Base-by-base conservation (phyloP, 2,888 invertebrate species). In the Drosophila yooni region DNA sequence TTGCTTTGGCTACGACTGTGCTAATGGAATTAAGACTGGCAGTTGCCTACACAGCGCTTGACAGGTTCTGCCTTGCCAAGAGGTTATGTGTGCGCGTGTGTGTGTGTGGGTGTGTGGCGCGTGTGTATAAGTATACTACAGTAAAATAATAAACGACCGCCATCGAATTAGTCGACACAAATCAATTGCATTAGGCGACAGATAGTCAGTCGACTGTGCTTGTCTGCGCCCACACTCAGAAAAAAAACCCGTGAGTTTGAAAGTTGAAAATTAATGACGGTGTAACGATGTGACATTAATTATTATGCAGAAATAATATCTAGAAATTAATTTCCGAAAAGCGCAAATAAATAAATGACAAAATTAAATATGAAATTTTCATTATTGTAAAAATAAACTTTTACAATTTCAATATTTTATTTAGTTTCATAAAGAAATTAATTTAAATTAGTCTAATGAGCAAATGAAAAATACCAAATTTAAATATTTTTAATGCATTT, bases 1-100 rank as follows among this genome's bases (percentile, higher is more conserved):
- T 58, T 58, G 74, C 36, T 38, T 36, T 10, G 11, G 40, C 54
- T 57, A 34, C 62, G 63, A 73, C 59, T 61, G 62, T 52, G 65
- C 75, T 88, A 89, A 90, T 91, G 82, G 89, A 84, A 90, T 91
- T 90, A 84, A 83, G 82, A 87, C 88, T 81, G 90, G 73, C 87
- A 81, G 83, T 81, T 84, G 80, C 66, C 70, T 75, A 58, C 69
- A 86, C 70, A 77, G 70, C 80, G 77, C 69, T 76, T 85, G 81
- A 86, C 82, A 87, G 81, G 68, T 77, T 63, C n/a, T n/a, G n/a
- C n/a, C n/a, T n/a, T n/a, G n/a, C n/a, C n/a, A n/a, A n/a, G n/a
- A n/a, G n/a, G n/a, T n/a, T n/a, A n/a, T n/a, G n/a, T n/a, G n/a
- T 31, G 31, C 1, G 25, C 21, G 36, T 53, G 31, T 58, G 46